These are phyloP conservation scores for Acanthiza pusilla DNA, from an alignment of 2,797 vertebrate genomes.

Conservation along the genomic window DNA sequence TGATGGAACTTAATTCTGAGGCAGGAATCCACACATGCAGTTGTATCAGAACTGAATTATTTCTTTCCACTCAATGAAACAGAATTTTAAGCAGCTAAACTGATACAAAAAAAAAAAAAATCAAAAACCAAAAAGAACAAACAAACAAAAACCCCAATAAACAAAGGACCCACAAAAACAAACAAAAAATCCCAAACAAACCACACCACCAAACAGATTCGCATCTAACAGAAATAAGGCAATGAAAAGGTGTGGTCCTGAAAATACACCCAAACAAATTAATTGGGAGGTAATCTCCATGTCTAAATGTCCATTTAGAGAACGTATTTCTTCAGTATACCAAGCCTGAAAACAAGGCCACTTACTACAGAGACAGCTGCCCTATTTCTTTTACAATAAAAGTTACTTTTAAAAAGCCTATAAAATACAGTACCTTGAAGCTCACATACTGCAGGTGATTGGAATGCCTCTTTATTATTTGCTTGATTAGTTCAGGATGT, in stretches of 20 bases:
- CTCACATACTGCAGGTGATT: conserved; percentile 97
- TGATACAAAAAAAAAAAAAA: background rate
- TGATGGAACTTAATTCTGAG: background rate
- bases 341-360: background rate
- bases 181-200: background rate
- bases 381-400: background rate
- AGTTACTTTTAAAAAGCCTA: background rate
- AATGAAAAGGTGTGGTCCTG: background rate
- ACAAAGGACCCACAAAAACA: background rate
- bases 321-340: background rate
- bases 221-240: background rate
- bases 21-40: background rate
- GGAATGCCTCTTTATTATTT: conserved; percentile 96
- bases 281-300: background rate
- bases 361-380: background rate
- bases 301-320: background rate
- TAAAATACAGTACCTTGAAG: conserved; percentile 86
- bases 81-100: background rate
- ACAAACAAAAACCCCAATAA: background rate
- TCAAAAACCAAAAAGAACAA: background rate
- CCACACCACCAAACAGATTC: background rate
- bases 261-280: background rate
- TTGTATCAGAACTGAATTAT: background rate
- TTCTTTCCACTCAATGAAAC: background rate
- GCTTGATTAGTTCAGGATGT: conserved; percentile 95